Conservation (phyloP, 1,140 invertebrate species). For the Holotrichia oblita region DNA sequence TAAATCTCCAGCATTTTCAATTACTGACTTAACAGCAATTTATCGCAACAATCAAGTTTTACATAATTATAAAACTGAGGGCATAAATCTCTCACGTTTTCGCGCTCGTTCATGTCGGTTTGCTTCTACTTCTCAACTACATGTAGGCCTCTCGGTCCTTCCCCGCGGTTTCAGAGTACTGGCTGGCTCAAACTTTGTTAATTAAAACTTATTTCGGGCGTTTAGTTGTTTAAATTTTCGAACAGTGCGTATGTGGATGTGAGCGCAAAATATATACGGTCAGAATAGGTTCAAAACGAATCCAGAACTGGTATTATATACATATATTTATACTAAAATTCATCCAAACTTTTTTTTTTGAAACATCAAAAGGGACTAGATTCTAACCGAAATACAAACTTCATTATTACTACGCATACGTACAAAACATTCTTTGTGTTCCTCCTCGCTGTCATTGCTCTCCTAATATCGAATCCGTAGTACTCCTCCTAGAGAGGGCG, state of each 20-base stretch:
- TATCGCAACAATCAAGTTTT: constrained; percentile 34
- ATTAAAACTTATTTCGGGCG: constrained; percentile 18
- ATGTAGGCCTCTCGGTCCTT: neutral
- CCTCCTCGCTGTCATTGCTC: neutral
- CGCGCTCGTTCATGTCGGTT: neutral
- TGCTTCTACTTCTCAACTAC: neutral
- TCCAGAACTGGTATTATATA: neutral
- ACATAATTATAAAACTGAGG: constrained; percentile 36
- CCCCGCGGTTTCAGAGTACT: neutral
- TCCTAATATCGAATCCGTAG: neutral
- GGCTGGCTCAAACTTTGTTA: neutral
- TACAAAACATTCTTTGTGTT: no score
- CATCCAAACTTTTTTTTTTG: no score
- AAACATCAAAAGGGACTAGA: neutral
- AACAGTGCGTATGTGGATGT: neutral
- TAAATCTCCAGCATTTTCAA: constrained; percentile 23
- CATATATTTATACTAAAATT: no score
- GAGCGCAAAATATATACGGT: neutral
- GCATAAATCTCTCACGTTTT: constrained; percentile 24
- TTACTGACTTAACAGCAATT: constrained; percentile 26
- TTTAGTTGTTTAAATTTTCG: constrained; percentile 15
- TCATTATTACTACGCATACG: no score
- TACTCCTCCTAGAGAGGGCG: neutral
- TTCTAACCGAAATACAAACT: neutral
- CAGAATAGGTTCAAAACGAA: neutral